A percentile compares a stretch with the other conserved stretches of the same genome.
Conservation (phyloP, 2,888 invertebrate species). For the Erebia ligea region DNA sequence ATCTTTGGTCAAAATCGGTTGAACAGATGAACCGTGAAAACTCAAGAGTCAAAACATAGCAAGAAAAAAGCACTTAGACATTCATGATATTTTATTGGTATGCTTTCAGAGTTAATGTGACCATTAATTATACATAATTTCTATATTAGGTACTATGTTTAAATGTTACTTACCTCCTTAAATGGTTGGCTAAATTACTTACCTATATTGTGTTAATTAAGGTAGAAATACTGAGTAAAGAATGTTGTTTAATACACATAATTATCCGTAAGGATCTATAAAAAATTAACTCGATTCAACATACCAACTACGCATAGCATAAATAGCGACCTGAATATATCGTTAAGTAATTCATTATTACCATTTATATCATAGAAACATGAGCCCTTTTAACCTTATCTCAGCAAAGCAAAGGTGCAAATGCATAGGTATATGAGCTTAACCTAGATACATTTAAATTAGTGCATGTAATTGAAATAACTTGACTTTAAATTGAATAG, state of each 20-base stretch:
- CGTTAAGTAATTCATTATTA: constrained; percentile 24
- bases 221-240: constrained; percentile 3
- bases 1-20: no score
- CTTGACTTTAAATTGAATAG: constrained; percentile 2
- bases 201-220: constrained; percentile 4
- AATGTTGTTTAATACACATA: constrained; percentile 1
- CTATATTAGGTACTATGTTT: neutral
- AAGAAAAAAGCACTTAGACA: no score
- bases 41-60: no score
- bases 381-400: constrained; percentile 20
- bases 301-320: constrained; percentile 10
- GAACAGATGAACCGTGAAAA: no score
- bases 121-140: neutral
- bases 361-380: constrained; percentile 14
- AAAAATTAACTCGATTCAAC: constrained; percentile 3
- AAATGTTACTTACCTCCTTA: neutral
- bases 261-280: constrained; percentile 14
- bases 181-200: neutral
- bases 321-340: constrained; percentile 26
- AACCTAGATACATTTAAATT: constrained; percentile 31
- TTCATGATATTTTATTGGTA: neutral
- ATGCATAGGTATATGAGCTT: constrained; percentile 19
- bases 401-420: constrained; percentile 16
- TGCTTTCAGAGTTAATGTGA: neutral
- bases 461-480: constrained; percentile 10